These are phyloP conservation scores for Leguminivora glycinivorella DNA, from an alignment of 1,140 invertebrate species.

Conservation along the genomic window DNA sequence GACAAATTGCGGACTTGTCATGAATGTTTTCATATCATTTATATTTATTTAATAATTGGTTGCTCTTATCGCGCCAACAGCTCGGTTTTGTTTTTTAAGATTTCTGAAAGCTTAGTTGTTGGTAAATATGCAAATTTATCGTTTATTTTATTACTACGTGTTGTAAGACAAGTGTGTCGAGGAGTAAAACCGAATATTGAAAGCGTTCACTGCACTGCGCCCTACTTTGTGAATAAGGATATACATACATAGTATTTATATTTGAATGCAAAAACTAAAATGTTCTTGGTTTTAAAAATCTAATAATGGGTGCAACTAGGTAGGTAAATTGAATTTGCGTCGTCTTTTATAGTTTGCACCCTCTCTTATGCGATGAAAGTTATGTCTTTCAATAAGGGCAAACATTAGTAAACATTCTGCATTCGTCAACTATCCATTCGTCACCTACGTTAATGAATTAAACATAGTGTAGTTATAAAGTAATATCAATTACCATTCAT, in stretches of 20 bases:
- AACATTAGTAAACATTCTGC: no score
- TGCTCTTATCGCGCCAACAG: slow-evolving; percentile 29
- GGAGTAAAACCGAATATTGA: not conserved
- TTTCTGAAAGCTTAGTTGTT: slow-evolving; percentile 25
- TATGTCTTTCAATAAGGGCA: no score
- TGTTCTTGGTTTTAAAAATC: not conserved
- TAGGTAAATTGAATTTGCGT: no score
- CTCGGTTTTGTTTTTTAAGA: slow-evolving; percentile 8
- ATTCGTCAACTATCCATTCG: no score
- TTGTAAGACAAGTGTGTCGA: not conserved
- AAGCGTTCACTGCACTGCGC: slow-evolving; percentile 13
- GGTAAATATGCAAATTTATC: slow-evolving; percentile 26
- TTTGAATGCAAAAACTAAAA: slow-evolving; percentile 1
- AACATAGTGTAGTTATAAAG: no score
- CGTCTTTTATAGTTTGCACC: no score
- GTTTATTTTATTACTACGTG: slow-evolving; percentile 7
- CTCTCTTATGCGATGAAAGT: no score
- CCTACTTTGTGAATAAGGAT: not conserved
- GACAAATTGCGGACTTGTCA: slow-evolving; percentile 62
- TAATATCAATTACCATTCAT: no score
- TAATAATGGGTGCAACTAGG: not conserved
- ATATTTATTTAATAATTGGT: slow-evolving; percentile 47
- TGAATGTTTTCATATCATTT: slow-evolving; percentile 50
- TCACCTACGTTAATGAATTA: no score
- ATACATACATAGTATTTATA: no score